Percentiles rank a stretch among this genome's conserved stretches.
Evolutionary conservation across 30 jellyfish, hydroid and myxozoan genomes (phyloP).

Genomic region (Cassiopea xamachana): DNA sequence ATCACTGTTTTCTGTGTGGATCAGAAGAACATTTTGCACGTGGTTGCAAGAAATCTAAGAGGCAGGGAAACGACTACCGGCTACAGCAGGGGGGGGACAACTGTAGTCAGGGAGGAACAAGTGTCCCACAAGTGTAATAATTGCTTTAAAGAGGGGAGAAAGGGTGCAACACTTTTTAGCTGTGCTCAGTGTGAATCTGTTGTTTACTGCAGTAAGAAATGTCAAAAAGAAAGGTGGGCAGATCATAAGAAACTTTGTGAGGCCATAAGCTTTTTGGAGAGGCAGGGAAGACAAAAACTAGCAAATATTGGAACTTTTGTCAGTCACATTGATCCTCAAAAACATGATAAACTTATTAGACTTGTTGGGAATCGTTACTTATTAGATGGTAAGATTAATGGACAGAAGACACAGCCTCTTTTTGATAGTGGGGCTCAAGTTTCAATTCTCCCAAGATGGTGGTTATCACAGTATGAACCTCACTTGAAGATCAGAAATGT

Average conservation of each 20-base stretch:
- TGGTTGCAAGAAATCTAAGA: neutral
- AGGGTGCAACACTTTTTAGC: neutral
- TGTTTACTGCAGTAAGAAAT: slow-evolving; percentile 7
- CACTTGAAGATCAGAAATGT: slow-evolving; percentile 5
- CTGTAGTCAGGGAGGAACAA: slow-evolving; percentile 26
- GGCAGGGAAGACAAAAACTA: slow-evolving; percentile 1
- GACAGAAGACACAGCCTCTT: neutral
- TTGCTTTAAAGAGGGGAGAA: neutral
- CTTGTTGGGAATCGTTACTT: slow-evolving; percentile 45
- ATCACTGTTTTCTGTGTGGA: neutral
- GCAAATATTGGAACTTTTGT: slow-evolving; percentile 13
- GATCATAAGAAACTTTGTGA: slow-evolving; percentile 36
- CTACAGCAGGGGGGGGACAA: slow-evolving; percentile 30
- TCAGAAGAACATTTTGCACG: slow-evolving; percentile 4
- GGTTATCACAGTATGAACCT: slow-evolving; percentile 3
- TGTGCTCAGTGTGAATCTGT: neutral
- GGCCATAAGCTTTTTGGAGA: slow-evolving; percentile 27
- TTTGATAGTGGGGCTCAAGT: slow-evolving; percentile 72
- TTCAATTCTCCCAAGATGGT: slow-evolving; percentile 17
- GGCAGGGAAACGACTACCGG: slow-evolving; percentile 27
- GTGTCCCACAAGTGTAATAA: slow-evolving; percentile 13
- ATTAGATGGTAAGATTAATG: slow-evolving; percentile 9
- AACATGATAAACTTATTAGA: slow-evolving; percentile 22
- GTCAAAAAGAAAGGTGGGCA: slow-evolving; percentile 45
- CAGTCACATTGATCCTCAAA: slow-evolving; percentile 27